phyloP scores from a whole-genome alignment of 2,113 vertebrate genomes.

The Mohoua ochrocephala region DNA sequence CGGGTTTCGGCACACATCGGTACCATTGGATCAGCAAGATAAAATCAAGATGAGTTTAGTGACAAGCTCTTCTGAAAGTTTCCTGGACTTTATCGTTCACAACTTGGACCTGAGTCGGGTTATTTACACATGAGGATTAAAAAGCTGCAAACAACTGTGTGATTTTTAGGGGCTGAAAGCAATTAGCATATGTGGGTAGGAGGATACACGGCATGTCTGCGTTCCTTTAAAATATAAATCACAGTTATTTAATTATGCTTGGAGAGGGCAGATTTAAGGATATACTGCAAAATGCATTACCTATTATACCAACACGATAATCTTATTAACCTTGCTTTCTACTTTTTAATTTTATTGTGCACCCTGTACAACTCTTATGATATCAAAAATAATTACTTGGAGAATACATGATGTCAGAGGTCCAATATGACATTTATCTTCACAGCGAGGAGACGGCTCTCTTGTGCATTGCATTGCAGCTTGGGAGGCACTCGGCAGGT shows the following conservation, averaged over 20 bases:
- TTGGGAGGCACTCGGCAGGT: not conserved
- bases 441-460: slow-evolving; percentile 16
- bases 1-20: not conserved
- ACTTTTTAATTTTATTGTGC: slow-evolving; percentile 68
- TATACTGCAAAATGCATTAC: slow-evolving; percentile 67
- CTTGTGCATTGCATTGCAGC: not conserved
- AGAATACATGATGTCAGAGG: slow-evolving; percentile 61
- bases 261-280: slow-evolving; percentile 66
- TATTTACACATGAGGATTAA: slow-evolving; percentile 43
- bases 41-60: slow-evolving; percentile 1
- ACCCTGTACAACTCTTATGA: slow-evolving; percentile 51
- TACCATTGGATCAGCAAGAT: not conserved
- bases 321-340: slow-evolving; percentile 69
- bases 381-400: slow-evolving; percentile 62
- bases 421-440: slow-evolving; percentile 59
- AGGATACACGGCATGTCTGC: slow-evolving; percentile 45
- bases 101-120: not conserved
- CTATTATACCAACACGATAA: slow-evolving; percentile 57
- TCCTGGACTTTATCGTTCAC: slow-evolving; percentile 39
- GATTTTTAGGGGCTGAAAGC: slow-evolving; percentile 48
- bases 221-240: slow-evolving; percentile 64
- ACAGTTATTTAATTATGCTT: slow-evolving; percentile 63
- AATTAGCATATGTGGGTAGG: slow-evolving; percentile 60
- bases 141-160: slow-evolving; percentile 52
- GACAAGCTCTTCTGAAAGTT: slow-evolving; percentile 13